Evolutionary conservation across 2,888 invertebrate genomes (phyloP).

Genomic region (Tortrix viridana): DNA sequence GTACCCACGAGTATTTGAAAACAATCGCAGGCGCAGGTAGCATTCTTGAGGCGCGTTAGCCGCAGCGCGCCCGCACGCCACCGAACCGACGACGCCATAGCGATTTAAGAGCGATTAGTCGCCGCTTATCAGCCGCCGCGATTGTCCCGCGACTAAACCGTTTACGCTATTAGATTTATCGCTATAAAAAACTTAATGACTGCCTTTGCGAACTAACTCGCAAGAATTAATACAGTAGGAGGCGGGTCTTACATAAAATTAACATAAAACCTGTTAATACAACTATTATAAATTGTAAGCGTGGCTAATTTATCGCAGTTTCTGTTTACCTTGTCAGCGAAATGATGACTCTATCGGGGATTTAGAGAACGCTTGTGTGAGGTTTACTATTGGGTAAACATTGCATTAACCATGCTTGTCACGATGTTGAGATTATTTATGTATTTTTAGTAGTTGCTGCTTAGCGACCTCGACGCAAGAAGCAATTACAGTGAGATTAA

Average conservation of each 20-base stretch:
- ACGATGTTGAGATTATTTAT: slow-evolving; percentile 8
- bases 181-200: slow-evolving; percentile 71
- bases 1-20: background rate
- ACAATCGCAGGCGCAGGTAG: slow-evolving; percentile 4
- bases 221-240: slow-evolving; percentile 60
- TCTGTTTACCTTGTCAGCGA: slow-evolving; percentile 58
- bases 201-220: slow-evolving; percentile 53
- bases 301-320: slow-evolving; percentile 66
- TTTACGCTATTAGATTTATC: slow-evolving; percentile 69
- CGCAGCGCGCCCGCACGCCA: slow-evolving; percentile 40
- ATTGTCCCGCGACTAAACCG: slow-evolving; percentile 56
- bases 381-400: slow-evolving; percentile 24
- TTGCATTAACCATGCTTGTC: slow-evolving; percentile 13
- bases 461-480: slow-evolving; percentile 28
- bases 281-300: slow-evolving; percentile 66
- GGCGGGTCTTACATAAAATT: slow-evolving; percentile 75
- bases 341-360: slow-evolving; percentile 53
- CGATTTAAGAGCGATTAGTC: slow-evolving; percentile 57
- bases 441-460: slow-evolving; percentile 19
- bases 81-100: slow-evolving; percentile 51
- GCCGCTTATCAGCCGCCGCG: slow-evolving; percentile 49
- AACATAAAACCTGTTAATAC: slow-evolving; percentile 72
- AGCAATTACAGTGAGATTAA: slow-evolving; percentile 26
- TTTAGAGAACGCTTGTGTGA: slow-evolving; percentile 32
- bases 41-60: background rate